phyloP scores from a whole-genome alignment of 92 coral and sea anemone genomes.

The Galaxea fascicularis region DNA sequence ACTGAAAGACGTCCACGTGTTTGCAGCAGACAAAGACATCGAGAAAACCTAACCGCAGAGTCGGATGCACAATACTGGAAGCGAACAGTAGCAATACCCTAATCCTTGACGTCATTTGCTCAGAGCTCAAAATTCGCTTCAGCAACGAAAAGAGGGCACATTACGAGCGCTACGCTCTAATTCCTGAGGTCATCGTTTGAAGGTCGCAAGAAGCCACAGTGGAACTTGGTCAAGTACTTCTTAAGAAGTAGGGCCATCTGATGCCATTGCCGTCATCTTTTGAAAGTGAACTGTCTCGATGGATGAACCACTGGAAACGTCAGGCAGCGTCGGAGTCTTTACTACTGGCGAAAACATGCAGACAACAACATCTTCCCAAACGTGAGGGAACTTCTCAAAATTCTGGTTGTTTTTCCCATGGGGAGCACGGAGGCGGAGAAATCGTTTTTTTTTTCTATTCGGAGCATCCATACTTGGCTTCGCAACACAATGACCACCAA shows the following conservation, averaged over 20 bases:
- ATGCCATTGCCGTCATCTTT: slow-evolving; percentile 58
- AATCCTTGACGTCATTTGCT: slow-evolving; percentile 54
- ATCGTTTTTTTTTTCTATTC: slow-evolving; percentile 53
- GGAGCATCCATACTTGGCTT: slow-evolving; percentile 69
- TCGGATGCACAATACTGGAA: slow-evolving; percentile 58
- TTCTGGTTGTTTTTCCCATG: slow-evolving; percentile 63
- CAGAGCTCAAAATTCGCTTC: slow-evolving; percentile 41
- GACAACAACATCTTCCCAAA: slow-evolving; percentile 65
- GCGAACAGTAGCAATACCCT: slow-evolving; percentile 48
- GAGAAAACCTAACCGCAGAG: slow-evolving; percentile 52
- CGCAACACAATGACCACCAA: slow-evolving; percentile 61
- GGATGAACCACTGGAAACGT: slow-evolving; percentile 65
- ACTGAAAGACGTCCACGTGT: slow-evolving; percentile 44
- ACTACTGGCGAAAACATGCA: slow-evolving; percentile 63
- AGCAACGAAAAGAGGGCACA: slow-evolving; percentile 52
- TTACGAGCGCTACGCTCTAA: slow-evolving; percentile 55
- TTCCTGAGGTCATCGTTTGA: background rate
- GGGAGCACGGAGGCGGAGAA: slow-evolving; percentile 75
- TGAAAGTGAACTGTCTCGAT: slow-evolving; percentile 63
- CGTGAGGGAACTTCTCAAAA: slow-evolving; percentile 59
- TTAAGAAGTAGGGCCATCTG: slow-evolving; percentile 61
- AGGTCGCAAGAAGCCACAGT: slow-evolving; percentile 23
- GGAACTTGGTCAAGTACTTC: slow-evolving; percentile 41
- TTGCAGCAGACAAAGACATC: slow-evolving; percentile 26
- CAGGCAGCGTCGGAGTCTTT: slow-evolving; percentile 44